These are phyloP conservation scores for Scaptomyza flava DNA, from an alignment of 2,888 invertebrate species.

Conservation along the genomic window DNA sequence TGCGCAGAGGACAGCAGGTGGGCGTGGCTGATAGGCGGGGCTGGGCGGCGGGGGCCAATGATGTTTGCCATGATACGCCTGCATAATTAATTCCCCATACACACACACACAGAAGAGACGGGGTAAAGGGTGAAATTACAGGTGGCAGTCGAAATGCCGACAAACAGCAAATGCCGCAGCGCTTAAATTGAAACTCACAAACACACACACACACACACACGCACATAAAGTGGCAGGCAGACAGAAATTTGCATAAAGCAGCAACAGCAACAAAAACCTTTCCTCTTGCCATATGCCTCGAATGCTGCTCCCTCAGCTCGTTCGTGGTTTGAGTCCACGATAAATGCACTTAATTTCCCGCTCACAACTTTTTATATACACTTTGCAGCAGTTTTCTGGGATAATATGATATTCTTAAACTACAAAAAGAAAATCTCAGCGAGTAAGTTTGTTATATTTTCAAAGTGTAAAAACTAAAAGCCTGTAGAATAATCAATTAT, in stretches of 20 bases:
- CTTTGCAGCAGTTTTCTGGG: not conserved
- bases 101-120: slow-evolving; percentile 8
- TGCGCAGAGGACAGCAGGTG: slow-evolving; percentile 2
- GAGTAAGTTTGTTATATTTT: not conserved
- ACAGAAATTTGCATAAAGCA: slow-evolving; percentile 58
- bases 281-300: not conserved
- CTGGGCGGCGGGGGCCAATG: slow-evolving; percentile 26
- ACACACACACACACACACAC: slow-evolving; percentile 18
- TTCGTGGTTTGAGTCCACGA: slow-evolving; percentile 38
- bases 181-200: slow-evolving; percentile 66
- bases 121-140: slow-evolving; percentile 34
- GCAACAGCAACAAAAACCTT: slow-evolving; percentile 7
- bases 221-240: slow-evolving; percentile 22
- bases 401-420: not conserved
- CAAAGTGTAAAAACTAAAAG: not conserved
- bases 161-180: slow-evolving; percentile 71
- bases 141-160: slow-evolving; percentile 61
- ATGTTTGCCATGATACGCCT: slow-evolving; percentile 75
- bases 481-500: no score
- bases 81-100: slow-evolving; percentile 73
- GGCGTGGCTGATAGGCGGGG: not conserved
- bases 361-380: slow-evolving; percentile 49
- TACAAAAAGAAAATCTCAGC: not conserved
- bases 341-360: slow-evolving; percentile 75
- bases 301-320: not conserved